phyloP scores from a whole-genome alignment of 2,113 vertebrate species.

The Coracopsis vasa region DNA sequence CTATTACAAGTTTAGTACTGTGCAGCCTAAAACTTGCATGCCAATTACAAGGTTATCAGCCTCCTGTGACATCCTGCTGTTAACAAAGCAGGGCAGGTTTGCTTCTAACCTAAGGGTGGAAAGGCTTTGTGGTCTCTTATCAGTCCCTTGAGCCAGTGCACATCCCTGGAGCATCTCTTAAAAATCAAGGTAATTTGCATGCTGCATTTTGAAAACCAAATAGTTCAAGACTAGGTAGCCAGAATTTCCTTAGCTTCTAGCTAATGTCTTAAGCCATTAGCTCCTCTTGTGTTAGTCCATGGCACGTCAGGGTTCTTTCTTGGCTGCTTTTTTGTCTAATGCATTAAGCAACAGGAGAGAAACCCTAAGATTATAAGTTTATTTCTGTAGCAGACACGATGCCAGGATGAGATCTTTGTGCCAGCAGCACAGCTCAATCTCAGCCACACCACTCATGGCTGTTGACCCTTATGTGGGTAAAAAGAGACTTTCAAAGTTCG shows the following conservation, averaged over 20 bases:
- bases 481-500: background rate
- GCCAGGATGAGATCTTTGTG: background rate
- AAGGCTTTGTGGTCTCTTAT: background rate
- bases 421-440: background rate
- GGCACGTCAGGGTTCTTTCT: background rate
- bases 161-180: background rate
- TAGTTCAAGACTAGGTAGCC: background rate
- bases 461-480: background rate
- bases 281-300: background rate
- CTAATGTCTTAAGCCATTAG: background rate
- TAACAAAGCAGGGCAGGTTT: background rate
- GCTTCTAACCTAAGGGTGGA: background rate
- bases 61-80: background rate
- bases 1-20: background rate
- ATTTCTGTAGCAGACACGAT: background rate
- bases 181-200: background rate
- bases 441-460: background rate
- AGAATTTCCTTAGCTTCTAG: background rate
- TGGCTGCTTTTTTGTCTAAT: background rate
- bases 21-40: background rate
- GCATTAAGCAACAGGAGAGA: background rate
- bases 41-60: background rate
- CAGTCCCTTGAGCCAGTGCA: background rate
- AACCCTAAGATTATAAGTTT: background rate
- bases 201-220: background rate